A percentile compares a stretch with the other conserved stretches of the same genome.
These are phyloP conservation scores for Clarias magur DNA, from an alignment of 2,113 vertebrate species.

Conservation along the genomic window DNA sequence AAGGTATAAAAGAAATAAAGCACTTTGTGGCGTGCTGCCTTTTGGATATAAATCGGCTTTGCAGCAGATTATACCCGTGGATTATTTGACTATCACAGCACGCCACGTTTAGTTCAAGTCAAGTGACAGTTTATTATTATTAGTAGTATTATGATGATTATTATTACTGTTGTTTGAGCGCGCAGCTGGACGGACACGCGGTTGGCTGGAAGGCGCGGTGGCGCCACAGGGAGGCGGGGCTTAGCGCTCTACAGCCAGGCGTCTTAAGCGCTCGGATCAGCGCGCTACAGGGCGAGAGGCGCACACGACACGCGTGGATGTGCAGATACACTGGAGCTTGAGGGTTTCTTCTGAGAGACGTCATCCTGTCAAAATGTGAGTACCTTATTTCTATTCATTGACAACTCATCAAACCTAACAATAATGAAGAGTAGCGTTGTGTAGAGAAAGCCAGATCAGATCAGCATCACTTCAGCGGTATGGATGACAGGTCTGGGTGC, in stretches of 20 bases:
- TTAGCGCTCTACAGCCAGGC: neutral
- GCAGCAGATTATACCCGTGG: neutral
- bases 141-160: too few relatives aligned
- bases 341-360: neutral
- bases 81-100: neutral
- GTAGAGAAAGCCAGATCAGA: slow-evolving; percentile 2
- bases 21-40: too few relatives aligned
- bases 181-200: neutral
- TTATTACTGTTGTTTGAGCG: too few relatives aligned
- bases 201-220: slow-evolving; percentile 2
- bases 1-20: too few relatives aligned
- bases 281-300: neutral
- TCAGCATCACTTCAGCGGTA: neutral
- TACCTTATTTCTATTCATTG: neutral
- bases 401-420: neutral
- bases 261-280: neutral
- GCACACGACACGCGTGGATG: slow-evolving; percentile 1
- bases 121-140: neutral
- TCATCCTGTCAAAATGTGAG: slow-evolving; percentile 12
- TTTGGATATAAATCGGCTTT: neutral
- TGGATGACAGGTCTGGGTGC: neutral
- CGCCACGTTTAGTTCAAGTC: neutral
- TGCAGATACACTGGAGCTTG: neutral
- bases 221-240: slow-evolving; percentile 8
- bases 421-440: neutral